phyloP scores from a whole-genome alignment of 2,888 invertebrate genomes.

The Eupithecia dodoneata region DNA sequence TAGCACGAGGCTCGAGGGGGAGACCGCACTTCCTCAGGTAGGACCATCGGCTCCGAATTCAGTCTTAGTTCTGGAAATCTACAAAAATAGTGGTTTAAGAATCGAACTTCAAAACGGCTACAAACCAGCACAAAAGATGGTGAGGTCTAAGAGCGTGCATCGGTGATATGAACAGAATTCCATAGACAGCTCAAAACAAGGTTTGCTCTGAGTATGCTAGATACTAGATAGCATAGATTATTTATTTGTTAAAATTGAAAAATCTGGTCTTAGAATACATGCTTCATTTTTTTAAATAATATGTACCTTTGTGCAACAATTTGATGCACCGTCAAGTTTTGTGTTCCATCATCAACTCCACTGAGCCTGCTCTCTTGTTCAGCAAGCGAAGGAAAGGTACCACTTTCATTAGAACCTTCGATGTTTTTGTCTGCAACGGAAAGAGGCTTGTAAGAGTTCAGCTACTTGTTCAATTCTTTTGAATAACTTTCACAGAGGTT shows the following conservation, averaged over 20 bases:
- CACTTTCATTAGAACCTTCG: conserved; percentile 70
- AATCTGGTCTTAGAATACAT: neutral
- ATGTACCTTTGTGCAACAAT: conserved; percentile 89
- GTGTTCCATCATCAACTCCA: conserved; percentile 83
- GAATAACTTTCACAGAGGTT: neutral
- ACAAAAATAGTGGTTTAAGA: neutral
- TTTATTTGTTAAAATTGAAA: too few species aligned
- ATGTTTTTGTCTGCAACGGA: conserved; percentile 70
- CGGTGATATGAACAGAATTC: neutral
- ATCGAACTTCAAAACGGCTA: neutral
- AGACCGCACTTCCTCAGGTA: conserved; percentile 73
- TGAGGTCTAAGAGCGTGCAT: neutral
- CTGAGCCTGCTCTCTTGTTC: conserved; percentile 78
- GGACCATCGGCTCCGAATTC: conserved; percentile 81
- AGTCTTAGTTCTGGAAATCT: conserved; percentile 89
- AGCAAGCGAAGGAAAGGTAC: conserved; percentile 82
- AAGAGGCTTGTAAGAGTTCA: neutral
- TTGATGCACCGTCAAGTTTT: conserved; percentile 90
- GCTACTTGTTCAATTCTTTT: neutral
- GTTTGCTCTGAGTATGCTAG: neutral
- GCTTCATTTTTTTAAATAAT: neutral
- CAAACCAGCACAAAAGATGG: neutral
- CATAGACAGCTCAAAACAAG: neutral
- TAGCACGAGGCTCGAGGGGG: conserved; percentile 89
- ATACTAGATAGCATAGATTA: neutral